These are phyloP conservation scores for Petrocephalus schoutedeni DNA, from an alignment of 2,797 vertebrate genomes.

Conservation along the genomic window DNA sequence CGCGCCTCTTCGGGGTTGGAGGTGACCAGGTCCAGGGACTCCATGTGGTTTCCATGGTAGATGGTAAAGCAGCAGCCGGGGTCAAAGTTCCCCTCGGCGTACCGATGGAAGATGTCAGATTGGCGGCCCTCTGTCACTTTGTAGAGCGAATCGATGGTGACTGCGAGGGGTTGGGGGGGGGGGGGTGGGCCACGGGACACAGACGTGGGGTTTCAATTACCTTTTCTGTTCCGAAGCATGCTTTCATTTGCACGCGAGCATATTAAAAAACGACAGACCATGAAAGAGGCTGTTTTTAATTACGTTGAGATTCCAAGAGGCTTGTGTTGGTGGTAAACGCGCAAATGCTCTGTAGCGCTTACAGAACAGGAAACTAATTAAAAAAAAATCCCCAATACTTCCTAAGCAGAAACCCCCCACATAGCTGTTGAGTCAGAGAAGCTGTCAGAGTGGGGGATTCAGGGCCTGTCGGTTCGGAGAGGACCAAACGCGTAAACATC, in stretches of 20 bases:
- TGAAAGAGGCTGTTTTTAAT: slow-evolving; percentile 40
- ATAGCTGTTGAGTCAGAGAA: slow-evolving; percentile 2
- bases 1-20: slow-evolving; percentile 90
- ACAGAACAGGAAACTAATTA: slow-evolving; percentile 28
- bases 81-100: slow-evolving; percentile 83
- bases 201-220: neutral
- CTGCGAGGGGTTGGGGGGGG: slow-evolving; percentile 48
- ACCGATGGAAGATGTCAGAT: slow-evolving; percentile 89
- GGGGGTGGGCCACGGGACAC: neutral
- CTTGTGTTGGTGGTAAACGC: slow-evolving; percentile 47
- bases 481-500: neutral
- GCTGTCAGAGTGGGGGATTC: slow-evolving; percentile 9
- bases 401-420: neutral
- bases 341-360: slow-evolving; percentile 7
- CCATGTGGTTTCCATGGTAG: slow-evolving; percentile 96
- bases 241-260: neutral
- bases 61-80: slow-evolving; percentile 91
- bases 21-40: slow-evolving; percentile 87
- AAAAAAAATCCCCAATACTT: neutral
- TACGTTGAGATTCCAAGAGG: slow-evolving; percentile 48
- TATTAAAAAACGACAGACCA: slow-evolving; percentile 20
- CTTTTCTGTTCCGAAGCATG: neutral
- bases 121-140: slow-evolving; percentile 91
- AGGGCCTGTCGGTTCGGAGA: neutral
- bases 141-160: slow-evolving; percentile 95